Evolutionary conservation across 2,113 vertebrate genomes (phyloP).

Genomic region (Myanophis thanlyinensis): DNA sequence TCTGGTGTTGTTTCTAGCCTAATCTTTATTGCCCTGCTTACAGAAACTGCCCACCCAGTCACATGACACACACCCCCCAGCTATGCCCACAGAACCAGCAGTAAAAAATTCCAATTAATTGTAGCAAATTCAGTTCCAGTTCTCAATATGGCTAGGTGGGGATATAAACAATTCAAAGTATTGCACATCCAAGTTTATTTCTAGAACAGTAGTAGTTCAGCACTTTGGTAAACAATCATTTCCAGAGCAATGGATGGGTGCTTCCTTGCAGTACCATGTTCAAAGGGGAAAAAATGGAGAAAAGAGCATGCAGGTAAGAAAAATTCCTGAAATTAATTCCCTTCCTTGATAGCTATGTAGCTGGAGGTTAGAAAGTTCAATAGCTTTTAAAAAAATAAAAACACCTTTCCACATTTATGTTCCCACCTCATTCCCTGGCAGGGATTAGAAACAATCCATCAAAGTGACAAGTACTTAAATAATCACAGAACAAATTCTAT

Average conservation of each 20-base stretch:
- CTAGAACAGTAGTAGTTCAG: neutral
- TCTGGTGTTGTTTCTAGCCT: too few species aligned
- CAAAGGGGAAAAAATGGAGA: neutral
- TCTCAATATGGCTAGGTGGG: neutral
- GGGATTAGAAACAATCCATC: neutral
- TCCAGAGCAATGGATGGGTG: neutral
- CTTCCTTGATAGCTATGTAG: neutral
- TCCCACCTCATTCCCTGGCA: neutral
- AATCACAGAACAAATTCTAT: neutral
- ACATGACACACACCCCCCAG: too few species aligned
- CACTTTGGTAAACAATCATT: neutral
- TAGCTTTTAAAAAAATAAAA: neutral
- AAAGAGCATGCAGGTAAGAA: neutral
- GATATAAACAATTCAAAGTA: neutral
- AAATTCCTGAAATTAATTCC: neutral
- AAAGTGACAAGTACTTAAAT: neutral
- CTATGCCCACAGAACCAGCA: too few species aligned
- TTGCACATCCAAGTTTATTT: neutral
- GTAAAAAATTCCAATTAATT: too few species aligned
- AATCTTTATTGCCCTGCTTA: too few species aligned
- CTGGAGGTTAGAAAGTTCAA: neutral
- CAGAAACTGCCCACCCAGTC: too few species aligned
- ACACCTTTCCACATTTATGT: neutral
- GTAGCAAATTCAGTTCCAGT: neutral
- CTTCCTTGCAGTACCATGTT: neutral